phyloP scores from a whole-genome alignment of 2,888 invertebrate genomes.

The Tetramorium bicarinatum region DNA sequence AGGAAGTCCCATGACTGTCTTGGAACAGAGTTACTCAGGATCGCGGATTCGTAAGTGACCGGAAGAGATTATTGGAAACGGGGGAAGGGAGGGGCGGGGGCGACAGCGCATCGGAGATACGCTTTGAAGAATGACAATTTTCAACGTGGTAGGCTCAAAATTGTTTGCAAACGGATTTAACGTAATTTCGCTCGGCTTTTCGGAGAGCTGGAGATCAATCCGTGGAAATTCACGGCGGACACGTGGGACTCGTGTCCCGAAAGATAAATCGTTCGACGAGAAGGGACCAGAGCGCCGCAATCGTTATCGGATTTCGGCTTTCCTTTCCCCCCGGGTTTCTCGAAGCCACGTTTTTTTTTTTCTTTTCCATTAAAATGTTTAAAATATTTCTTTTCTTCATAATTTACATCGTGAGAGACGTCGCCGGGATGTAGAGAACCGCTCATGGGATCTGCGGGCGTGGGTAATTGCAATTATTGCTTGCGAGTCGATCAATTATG shows the following conservation, averaged over 20 bases:
- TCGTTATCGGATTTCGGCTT: not conserved
- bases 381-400: not conserved
- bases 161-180: not conserved
- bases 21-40: slow-evolving; percentile 27
- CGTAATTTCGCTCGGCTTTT: slow-evolving; percentile 3
- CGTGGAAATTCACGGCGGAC: not conserved
- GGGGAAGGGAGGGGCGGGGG: not conserved
- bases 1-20: slow-evolving; percentile 7
- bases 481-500: slow-evolving; percentile 66
- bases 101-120: not conserved
- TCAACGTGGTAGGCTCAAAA: not conserved
- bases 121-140: not conserved
- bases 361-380: not conserved
- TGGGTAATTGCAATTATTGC: slow-evolving; percentile 38
- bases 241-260: not conserved
- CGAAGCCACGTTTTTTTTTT: no score
- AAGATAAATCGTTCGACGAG: not conserved
- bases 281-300: not conserved
- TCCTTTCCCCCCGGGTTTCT: not conserved
- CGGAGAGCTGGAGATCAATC: not conserved
- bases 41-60: not conserved
- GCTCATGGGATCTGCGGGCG: slow-evolving; percentile 38
- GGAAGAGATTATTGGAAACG: not conserved
- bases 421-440: slow-evolving; percentile 6
- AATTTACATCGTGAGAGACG: not conserved